Evolutionary conservation across 2,797 vertebrate species (phyloP), one percentile per base, ranked within the genome.

Genomic region (Esox lucius): DNA sequence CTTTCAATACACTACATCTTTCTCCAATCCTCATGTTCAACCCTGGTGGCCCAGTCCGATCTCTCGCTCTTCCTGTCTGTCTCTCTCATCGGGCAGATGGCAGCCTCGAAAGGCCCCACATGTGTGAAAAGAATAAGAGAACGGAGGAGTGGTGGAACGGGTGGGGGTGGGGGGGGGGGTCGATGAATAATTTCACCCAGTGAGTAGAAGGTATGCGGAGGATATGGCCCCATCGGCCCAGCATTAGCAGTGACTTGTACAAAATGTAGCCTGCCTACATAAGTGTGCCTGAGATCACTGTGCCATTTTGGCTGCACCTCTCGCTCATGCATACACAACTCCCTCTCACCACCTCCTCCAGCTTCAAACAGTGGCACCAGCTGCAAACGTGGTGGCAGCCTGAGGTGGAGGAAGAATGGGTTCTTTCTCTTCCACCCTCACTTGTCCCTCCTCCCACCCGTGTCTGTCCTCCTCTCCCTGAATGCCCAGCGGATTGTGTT

Each of bases 401-500:
- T 15, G 35, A 53, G 51, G 35, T 31, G 39, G 53, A 49, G 71
- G 68, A 53, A 62, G 22, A 69, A 15, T 59, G 56, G 15, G 51
- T 56, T 59, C 17, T 26, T 70, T 59, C 49, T n/a, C 24, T 35
- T 15, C 17, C 68, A 12, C 24, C 7, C 48, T 28, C 26, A 12
- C 49, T 19, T 8, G 24, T 46, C 39, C 22, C 48, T 48, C 61
- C 53, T 73, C 28, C 16, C 28, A 26, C 12, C 16, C 51, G 62
- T 24, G 28, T 71, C 61, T 17, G 33, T 28, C 46, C 56, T 26
- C 13, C 15, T 17, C 71, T 59, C 74, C 62, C 74, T 42, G 48
- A 70, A 76, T 71, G 78, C 77, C 68, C 71, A 76, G 74, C 74
- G 74, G 68, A 71, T 71, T 28, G 51, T 70, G 42, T 79, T 79